Base-by-base conservation (phyloP, 35 echinoderm and acorn worm species). In the Eucidaris tribuloides region DNA sequence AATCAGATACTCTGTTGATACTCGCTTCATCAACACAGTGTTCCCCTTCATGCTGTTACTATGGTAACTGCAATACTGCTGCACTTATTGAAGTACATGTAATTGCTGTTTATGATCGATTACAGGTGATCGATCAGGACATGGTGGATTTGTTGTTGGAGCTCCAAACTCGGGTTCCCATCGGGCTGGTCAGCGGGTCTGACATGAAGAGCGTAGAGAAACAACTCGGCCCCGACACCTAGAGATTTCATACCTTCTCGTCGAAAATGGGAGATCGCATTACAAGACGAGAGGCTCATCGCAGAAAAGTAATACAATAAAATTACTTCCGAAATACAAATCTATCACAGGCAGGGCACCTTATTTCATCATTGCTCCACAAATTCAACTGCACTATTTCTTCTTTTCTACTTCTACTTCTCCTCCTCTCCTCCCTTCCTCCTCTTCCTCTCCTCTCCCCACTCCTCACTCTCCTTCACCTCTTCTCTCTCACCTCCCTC, bases 241-340 rank as follows among this genome's bases (percentile, higher is more conserved):
- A 74, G 68, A 74, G 9, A 20, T 74, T 74, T n/a, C 15, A 74
- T 74, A 74, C 68, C 35, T 74, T 14, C 44, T 74, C 68, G 68
- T 43, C 24, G 68, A 74, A 40, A 74, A 74, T 40, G 68, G 68
- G 37, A 25, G 41, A 40, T 74, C 11, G 68, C 68, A 2, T 74
- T 42, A 14, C 68, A 44, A 36, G 44, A 74, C 5, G 68, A 40
- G 20, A 14, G 44, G 35, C 14, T 74, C 3, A 35, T 74, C 24
- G 68, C 68, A 18, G 37, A 74, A 20, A 74, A 74, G 68, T 33
- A 18, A 11, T 42, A 40, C n/a, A n/a, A n/a, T n/a, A n/a, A n/a
- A n/a, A n/a, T n/a, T n/a, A n/a, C n/a, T n/a, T n/a, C n/a, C n/a
- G n/a, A n/a, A n/a, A n/a, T n/a, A n/a, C n/a, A n/a, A n/a, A n/a